A percentile compares a stretch with the other conserved stretches of the same genome.
phyloP scores from a whole-genome alignment of 2,888 invertebrate species.

The Athalia rosae region DNA sequence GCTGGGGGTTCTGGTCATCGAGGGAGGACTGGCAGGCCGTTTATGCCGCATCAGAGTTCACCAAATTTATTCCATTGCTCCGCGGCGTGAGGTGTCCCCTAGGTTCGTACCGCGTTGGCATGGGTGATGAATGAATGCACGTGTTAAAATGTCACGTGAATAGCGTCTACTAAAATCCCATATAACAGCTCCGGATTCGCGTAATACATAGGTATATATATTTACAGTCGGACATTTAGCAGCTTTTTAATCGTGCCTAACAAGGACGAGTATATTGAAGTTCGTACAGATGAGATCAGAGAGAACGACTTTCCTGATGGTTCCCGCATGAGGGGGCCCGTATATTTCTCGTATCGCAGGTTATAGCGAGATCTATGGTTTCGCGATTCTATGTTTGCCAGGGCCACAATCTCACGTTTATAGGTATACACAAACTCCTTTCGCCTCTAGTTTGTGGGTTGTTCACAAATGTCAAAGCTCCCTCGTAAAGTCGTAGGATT shows the following conservation, averaged over 20 bases:
- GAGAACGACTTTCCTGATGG: slow-evolving; percentile 2
- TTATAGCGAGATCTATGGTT: slow-evolving; percentile 26
- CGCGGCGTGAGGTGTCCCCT: slow-evolving; percentile 50
- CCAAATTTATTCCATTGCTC: slow-evolving; percentile 67
- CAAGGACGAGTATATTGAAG: slow-evolving; percentile 7
- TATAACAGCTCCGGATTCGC: slow-evolving; percentile 19
- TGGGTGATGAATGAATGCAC: slow-evolving; percentile 61
- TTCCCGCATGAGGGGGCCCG: slow-evolving; percentile 42
- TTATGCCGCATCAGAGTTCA: slow-evolving; percentile 67
- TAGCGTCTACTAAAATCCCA: slow-evolving; percentile 14
- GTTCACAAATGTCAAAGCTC: slow-evolving; percentile 16
- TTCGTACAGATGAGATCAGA: slow-evolving; percentile 33
- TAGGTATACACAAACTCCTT: not conserved
- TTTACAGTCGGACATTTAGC: not conserved
- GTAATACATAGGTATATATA: not conserved
- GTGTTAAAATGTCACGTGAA: slow-evolving; percentile 62
- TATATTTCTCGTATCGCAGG: slow-evolving; percentile 38
- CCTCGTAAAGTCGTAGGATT: slow-evolving; percentile 12
- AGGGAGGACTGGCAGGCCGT: slow-evolving; percentile 55
- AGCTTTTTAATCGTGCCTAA: slow-evolving; percentile 1
- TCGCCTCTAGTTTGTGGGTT: not conserved
- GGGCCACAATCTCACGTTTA: slow-evolving; percentile 16
- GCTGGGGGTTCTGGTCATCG: slow-evolving; percentile 63
- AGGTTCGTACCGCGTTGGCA: slow-evolving; percentile 54
- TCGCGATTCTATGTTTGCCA: slow-evolving; percentile 17